Base-by-base conservation (phyloP, 2,888 invertebrate genomes). In the Drosophila villosipedis region DNA sequence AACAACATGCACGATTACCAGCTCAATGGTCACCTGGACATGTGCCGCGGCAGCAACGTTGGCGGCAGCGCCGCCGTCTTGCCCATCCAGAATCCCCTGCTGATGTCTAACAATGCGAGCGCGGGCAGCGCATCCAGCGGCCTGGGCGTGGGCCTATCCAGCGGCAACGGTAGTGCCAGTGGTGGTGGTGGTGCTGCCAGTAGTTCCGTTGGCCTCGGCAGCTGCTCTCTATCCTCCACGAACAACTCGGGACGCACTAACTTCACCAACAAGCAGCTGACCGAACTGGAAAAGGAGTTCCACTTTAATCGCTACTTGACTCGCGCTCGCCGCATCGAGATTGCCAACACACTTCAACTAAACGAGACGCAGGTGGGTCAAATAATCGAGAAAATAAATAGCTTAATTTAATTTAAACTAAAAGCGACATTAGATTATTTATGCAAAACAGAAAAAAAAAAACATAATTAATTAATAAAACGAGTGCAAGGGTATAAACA, bases 241-340 rank as follows among this genome's bases (percentile, higher is more conserved):
- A 97, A 97, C 94, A 97, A 96, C 94, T 97, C 98, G 19, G 99
- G 99, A 41, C 95, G 99, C 64, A 99, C 99, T 47, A 99, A 99
- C 94, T 99, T 99, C 94, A 99, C 99, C 83, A 99, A 99, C 94
- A 99, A 99, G 94, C 99, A 99, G 93, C 95, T 99, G 78, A 99
- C 99, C 3, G 99, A 99, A 94, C 95, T 99, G 82, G 99, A 99
- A 93, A 99, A 99, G 93, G 99, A 99, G 94, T 99, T 99, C 94
- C 99, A 99, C 94, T 99, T 99, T 94, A 99, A 99, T 94, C 99
- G 99, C 94, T 99, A 99, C 94, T 95, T 99, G 91, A 99, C 99
- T 47, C 94, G 99, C 84, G 99, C 99, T 47, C 95, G 99, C 82
- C 95, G 99, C 89, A 99, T 99, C 93, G 99, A 99, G 94, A 99